Conservation (phyloP, 2,113 vertebrate genomes). For the Plotosus lineatus region DNA sequence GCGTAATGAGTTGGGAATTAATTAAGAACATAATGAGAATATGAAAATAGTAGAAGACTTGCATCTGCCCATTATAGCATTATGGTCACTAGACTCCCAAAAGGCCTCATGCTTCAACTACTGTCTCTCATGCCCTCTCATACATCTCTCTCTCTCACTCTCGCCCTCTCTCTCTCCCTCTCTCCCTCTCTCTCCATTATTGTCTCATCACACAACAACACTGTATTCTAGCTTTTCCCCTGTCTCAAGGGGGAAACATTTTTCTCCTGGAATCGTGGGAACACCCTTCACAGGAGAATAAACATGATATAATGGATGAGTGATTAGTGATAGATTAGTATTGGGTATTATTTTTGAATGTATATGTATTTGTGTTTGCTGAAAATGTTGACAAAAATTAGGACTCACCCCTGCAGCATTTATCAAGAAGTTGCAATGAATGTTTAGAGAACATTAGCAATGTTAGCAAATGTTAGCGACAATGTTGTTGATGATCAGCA, state of each 20-base stretch:
- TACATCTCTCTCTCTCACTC: constrained; percentile 53
- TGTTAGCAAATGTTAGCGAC: too few species aligned
- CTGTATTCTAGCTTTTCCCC: not conserved
- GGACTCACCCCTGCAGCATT: too few species aligned
- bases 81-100: constrained; percentile 73
- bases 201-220: not conserved
- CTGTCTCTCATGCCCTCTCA: constrained; percentile 13
- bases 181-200: constrained; percentile 33
- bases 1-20: constrained; percentile 86
- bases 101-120: constrained; percentile 57
- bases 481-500: too few species aligned
- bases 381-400: too few species aligned
- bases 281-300: constrained; percentile 3
- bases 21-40: constrained; percentile 84
- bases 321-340: constrained; percentile 10
- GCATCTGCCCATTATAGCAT: constrained; percentile 78
- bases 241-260: not conserved
- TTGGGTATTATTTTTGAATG: not conserved
- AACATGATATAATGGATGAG: constrained; percentile 17
- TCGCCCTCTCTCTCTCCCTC: constrained; percentile 48
- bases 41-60: constrained; percentile 56
- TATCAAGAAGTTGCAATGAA: too few species aligned
- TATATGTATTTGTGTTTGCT: not conserved
- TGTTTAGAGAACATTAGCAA: too few species aligned
- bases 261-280: not conserved